Percentiles rank a stretch among this genome's conserved stretches.
Conservation (phyloP, 2,888 invertebrate genomes). For the Osedax frankpressi region DNA sequence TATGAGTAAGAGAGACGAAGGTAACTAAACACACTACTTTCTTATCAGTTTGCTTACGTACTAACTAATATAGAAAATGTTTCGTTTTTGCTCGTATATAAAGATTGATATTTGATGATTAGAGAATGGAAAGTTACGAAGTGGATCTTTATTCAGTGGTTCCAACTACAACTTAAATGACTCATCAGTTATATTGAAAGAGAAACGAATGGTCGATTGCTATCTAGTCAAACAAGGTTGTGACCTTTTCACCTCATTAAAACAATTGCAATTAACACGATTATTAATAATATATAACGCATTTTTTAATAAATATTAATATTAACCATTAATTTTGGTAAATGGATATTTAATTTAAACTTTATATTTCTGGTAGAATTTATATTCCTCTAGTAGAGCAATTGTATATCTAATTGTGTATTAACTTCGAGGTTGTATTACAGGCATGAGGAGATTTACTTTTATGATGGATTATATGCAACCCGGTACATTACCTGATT, state of each 20-base stretch:
- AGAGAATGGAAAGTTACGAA: too few relatives aligned
- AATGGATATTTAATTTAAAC: not conserved
- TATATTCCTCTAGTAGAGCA: not conserved
- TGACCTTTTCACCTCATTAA: too few relatives aligned
- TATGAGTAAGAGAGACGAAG: slow-evolving; percentile 70
- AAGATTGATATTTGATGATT: too few relatives aligned
- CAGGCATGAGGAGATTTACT: slow-evolving; percentile 77
- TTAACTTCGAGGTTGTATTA: slow-evolving; percentile 31
- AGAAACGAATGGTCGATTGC: slow-evolving; percentile 70
- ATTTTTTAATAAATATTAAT: not conserved
- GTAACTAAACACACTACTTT: too few relatives aligned
- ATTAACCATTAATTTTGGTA: not conserved
- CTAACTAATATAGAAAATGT: too few relatives aligned
- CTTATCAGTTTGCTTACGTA: too few relatives aligned
- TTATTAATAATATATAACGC: too few relatives aligned
- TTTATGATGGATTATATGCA: slow-evolving; percentile 87
- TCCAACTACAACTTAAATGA: not conserved
- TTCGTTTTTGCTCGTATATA: too few relatives aligned
- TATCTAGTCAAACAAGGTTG: slow-evolving; percentile 50
- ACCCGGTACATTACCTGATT: slow-evolving; percentile 90
- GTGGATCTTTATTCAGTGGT: not conserved
- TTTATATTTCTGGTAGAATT: not conserved
- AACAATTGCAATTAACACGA: too few relatives aligned
- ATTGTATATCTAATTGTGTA: not conserved
- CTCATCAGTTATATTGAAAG: slow-evolving; percentile 61